Evolutionary conservation across 2,888 invertebrate genomes (phyloP), one percentile per base, ranked within the genome.

Genomic region (Drosophila kokeensis): DNA sequence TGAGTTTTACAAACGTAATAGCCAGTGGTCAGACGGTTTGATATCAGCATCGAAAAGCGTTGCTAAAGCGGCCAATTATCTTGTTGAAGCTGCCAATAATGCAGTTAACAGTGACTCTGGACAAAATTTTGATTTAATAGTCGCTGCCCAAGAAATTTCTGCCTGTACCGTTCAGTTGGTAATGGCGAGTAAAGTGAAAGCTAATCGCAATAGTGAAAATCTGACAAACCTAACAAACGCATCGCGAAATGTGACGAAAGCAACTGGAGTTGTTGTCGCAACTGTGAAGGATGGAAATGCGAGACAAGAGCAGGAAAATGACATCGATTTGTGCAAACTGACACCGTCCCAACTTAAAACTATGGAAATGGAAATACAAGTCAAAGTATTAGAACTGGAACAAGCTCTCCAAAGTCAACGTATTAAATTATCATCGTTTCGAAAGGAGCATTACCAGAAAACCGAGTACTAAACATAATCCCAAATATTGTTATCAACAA

Each of bases 1-100:
- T 92, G 99, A 99, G 91, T 99, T 99, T 94, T 99, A 99, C 94
- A 97, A 99, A 93, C 95, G 98, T 81, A 99, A 99, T 93, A 99
- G 99, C 91, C 97, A 99, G 92, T 99, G 99, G 99, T 99, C 99
- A 0, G 99, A 99, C 93, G 99, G 99, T 7, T 95, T 99, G 40
- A 97, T 99, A 87, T 99, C 99, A 5, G 99, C 99, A 0, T 98
- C 99, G 0, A 99, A 99, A 93, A 97, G 98, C 21, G 99, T 99
- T 29, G 99, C 98, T 0, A 97, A 97, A 91, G 99, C 98, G 61
- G 99, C 99, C 7, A 98, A 97, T 91, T 95, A 98, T 85, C 94
- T 99, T 27, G 95, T 99, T 67, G 96, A 96, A 84, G 97, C 98
- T 1, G 99, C 99, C 5, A 98, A 99, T 93, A 97, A 97, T 92